Evolutionary conservation across 2,888 invertebrate genomes (phyloP), one percentile per base, ranked within the genome.

Genomic region (Aspidiotus rigidus): DNA sequence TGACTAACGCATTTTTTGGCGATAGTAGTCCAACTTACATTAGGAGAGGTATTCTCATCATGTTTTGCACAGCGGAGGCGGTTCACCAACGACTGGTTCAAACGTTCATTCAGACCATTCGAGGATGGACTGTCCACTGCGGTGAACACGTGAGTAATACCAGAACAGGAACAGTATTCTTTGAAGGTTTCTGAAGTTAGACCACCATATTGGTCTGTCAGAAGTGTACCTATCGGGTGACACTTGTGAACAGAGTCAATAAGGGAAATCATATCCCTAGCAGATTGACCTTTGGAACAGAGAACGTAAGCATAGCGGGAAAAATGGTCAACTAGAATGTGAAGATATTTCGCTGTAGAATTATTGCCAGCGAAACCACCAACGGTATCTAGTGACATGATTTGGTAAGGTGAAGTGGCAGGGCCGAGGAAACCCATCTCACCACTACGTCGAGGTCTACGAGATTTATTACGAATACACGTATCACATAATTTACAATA

Each of bases 101-200:
- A 5, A 3, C 62, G 41, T 62, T 62, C 49, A 16, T 62, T 62
- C 42, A 62, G 42, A 7, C 44, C 62, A 41, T 44, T 62, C 11
- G 62, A 62, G 17, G 17, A 44, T 62, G 62, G 6, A 44, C 62
- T 42, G 17, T 62, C 62, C 44, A 62, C 62, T 42, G 44, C 44
- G 44, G 49, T 44, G 62, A 62, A 62, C 8, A 62, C 44, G 44
- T 42, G 44, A n/a, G 41, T 17, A n/a, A 62, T 44, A 62, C 40
- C 40, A 8, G 44, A 42, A 15, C 44, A 7, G 40, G 41, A 15
- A 44, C 41, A 44, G 44, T 62, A 62, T 15, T 17, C 16, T 9
- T 13, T 10, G n/a, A 62, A 62, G n/a, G 41, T 49, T 15, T 62
- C 62, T 13, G 44, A 62, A 8, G 28, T 16, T 7, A 61, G n/a